Evolutionary conservation across 2,113 vertebrate genomes (phyloP), one percentile per base, ranked within the genome.

Genomic region (Mesocricetus auratus): DNA sequence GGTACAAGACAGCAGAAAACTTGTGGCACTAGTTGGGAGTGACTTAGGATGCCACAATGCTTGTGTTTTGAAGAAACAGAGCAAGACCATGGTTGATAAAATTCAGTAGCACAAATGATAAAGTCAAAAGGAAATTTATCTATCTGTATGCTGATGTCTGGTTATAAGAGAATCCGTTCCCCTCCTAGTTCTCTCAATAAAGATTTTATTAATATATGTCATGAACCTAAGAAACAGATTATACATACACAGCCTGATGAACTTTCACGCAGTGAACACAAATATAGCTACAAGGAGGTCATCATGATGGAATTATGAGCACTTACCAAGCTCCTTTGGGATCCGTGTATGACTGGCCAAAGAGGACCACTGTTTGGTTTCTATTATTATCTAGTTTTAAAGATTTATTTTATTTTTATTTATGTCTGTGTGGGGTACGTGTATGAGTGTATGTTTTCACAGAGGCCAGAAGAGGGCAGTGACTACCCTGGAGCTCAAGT

Each of bases 41-140:
- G 90, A 96, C 22, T 86, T 29, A 71, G 66, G 15, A 79, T 79
- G 60, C 29, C 58, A 83, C 16, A 26, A 74, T 71, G 56, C 29
- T 93, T 78, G 87, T 50, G n/a, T 90, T 56, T 83, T 83, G 68
- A 73, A 64, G 86, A 93, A 89, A 79, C n/a, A 81, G 78, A 81
- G 78, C 58, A 79, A 15, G n/a, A 24, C 69, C 87, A 42, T 69
- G 36, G 73, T n/a, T 86, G 85, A 71, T 45, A 74, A 50, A 17
- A 79, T 21, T 24, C n/a, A 58, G 24, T 1, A 83, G 39, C 16
- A 73, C 4, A 81, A 58, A 0, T 87, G 78, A 62, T 56, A 74
- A 87, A 42, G 15, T 50, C 53, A 50, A 62, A 83, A 81, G 64
- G 31, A 85, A 60, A 69, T 15, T 24, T 69, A 33, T 58, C 16